A percentile compares a stretch with the other conserved stretches of the same genome.
These are phyloP conservation scores for Leuctra nigra DNA, from an alignment of 2,888 invertebrate genomes.

Conservation along the genomic window DNA sequence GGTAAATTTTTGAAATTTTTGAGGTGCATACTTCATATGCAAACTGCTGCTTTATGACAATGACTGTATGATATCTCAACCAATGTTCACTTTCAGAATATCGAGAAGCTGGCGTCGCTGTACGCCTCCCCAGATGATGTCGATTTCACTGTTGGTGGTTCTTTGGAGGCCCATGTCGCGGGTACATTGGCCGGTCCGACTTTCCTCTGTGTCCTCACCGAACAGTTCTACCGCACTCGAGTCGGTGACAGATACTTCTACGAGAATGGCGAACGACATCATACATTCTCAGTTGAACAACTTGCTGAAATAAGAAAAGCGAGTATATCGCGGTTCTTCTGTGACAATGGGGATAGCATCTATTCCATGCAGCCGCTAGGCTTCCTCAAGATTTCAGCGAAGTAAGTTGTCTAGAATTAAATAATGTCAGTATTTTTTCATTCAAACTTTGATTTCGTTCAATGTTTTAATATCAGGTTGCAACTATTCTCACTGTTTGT, in stretches of 20 bases:
- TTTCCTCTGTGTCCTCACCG: constrained; percentile 78
- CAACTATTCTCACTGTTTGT: too few species aligned
- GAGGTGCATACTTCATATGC: too few species aligned
- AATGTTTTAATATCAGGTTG: too few species aligned
- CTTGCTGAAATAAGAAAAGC: constrained; percentile 67
- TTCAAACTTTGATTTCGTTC: neutral
- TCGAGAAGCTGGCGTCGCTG: constrained; percentile 53
- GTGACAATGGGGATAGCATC: constrained; percentile 70
- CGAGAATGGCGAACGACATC: constrained; percentile 35
- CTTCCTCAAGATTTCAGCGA: constrained; percentile 14
- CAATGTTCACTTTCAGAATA: constrained; percentile 48
- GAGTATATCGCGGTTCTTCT: constrained; percentile 69
- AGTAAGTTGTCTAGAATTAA: too few species aligned
- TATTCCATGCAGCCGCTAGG: constrained; percentile 35
- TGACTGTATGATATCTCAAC: too few species aligned
- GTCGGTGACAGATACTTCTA: constrained; percentile 82
- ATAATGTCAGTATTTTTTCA: too few species aligned
- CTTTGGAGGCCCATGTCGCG: constrained; percentile 67
- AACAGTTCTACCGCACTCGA: constrained; percentile 80
- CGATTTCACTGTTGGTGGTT: constrained; percentile 78
- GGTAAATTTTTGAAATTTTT: too few species aligned
- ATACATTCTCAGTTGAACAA: constrained; percentile 45
- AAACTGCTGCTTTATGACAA: too few species aligned
- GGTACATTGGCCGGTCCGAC: constrained; percentile 81
- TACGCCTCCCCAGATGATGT: constrained; percentile 74